Evolutionary conservation across 2,113 vertebrate species (phyloP), one percentile per base, ranked within the genome.

Genomic region (Girardinichthys multiradiatus): DNA sequence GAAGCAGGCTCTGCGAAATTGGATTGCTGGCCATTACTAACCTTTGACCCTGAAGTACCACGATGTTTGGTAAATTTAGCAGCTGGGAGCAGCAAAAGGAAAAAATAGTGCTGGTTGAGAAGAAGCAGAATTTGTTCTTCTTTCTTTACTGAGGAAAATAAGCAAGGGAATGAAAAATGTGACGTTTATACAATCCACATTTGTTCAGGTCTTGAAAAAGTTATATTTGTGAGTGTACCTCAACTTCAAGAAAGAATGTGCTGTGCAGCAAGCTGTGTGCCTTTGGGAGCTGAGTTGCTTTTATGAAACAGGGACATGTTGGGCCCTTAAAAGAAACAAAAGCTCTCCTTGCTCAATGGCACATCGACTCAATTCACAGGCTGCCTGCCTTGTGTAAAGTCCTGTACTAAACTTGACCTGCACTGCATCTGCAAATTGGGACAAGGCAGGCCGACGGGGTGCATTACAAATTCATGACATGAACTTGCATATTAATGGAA

Each of bases 1-100:
- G 84, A 93, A 72, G 87, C 88, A 92, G 80, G 78, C 80, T 68
- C 90, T 92, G 92, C 93, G 91, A 94, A 95, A 94, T 92, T 94
- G 91, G 92, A 92, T 92, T 91, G 92, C 90, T 92, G 88, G 84
- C 85, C 26, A 70, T 74, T 87, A 87, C 83, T 89, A 73, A 88
- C 90, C 90, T 92, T 85, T 91, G 90, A 93, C 92, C 92, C 81
- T 0, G 2, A 35, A 70, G 76, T 48, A 77, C 79, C 39, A 79
- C 33, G 27, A 67, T 10, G 64, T 77, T 67, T 31, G 11, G 74
- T 35, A 68, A 81, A 87, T 80, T 81, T 48, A 19, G 81, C 72
- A 70, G 78, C 74, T 17, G 76, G 72, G 75, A 57, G 62, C 68
- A 80, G 83, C 70, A 76, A 74, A 30, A 71, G 79, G 14, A 45